phyloP scores from a whole-genome alignment of 2,113 vertebrate genomes.

The Hypocryptadius cinnamomeus region DNA sequence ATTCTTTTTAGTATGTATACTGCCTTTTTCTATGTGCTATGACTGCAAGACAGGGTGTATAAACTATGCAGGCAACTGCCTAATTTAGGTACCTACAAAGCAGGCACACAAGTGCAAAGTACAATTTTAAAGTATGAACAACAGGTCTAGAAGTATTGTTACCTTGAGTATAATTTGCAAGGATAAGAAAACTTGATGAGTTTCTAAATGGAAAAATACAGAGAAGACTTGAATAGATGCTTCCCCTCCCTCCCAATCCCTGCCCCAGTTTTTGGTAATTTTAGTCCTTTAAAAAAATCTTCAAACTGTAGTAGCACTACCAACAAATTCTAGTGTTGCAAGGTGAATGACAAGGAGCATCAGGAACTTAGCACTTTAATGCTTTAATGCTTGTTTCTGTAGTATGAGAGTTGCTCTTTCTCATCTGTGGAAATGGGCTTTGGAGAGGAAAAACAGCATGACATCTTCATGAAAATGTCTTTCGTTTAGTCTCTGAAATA shows the following conservation, averaged over 20 bases:
- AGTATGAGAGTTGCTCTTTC: neutral
- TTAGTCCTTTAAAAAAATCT: neutral
- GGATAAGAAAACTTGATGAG: neutral
- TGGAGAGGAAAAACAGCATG: neutral
- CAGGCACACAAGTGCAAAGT: neutral
- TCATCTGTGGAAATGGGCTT: neutral
- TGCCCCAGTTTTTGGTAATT: neutral
- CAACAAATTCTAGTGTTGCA: neutral
- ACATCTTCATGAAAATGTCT: neutral
- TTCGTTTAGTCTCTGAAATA: neutral
- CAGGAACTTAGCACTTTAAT: neutral
- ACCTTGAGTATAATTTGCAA: neutral
- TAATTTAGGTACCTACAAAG: neutral
- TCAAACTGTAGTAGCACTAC: neutral
- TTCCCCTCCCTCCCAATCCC: neutral
- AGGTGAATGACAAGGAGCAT: neutral
- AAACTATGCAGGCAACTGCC: neutral
- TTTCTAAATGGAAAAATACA: neutral
- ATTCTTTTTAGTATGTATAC: neutral
- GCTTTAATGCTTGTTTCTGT: neutral
- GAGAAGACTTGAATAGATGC: neutral
- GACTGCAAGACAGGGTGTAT: neutral
- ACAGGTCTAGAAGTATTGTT: neutral
- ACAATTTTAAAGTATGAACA: neutral
- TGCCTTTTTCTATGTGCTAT: neutral